These are phyloP conservation scores for Sceloporus tristichus DNA, from an alignment of 2,113 vertebrate species.

Conservation along the genomic window DNA sequence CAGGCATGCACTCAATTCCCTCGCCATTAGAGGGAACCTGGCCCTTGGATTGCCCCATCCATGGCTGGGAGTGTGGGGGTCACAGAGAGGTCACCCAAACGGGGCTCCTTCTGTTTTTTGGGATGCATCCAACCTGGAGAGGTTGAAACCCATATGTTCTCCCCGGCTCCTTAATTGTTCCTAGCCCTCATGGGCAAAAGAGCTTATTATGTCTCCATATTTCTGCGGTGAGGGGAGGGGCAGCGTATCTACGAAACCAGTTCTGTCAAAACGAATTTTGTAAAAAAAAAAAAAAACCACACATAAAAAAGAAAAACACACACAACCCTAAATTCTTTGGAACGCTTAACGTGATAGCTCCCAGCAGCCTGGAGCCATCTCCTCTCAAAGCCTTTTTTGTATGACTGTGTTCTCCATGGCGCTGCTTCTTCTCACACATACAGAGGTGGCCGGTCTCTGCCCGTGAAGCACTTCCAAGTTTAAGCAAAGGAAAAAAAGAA, in stretches of 20 bases:
- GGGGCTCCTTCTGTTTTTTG: conserved; percentile 20
- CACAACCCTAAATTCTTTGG: neutral
- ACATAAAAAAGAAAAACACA: neutral
- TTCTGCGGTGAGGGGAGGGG: conserved; percentile 12
- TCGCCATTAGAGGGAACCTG: conserved; percentile 1
- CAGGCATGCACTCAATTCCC: conserved; percentile 24
- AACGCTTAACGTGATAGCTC: conserved; percentile 15
- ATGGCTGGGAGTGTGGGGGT: conserved; percentile 20
- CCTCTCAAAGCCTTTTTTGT: conserved; percentile 24
- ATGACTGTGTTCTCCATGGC: neutral
- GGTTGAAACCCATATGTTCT: conserved; percentile 26
- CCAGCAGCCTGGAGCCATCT: conserved; percentile 20
- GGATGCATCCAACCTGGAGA: conserved; percentile 5
- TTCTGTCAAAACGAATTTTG: neutral
- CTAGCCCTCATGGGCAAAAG: conserved; percentile 26
- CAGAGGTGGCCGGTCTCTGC: neutral
- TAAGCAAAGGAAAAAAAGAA: neutral
- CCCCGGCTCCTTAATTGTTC: conserved; percentile 6
- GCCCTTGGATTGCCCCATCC: conserved; percentile 21
- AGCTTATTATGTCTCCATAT: neutral
- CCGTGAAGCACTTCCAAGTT: neutral
- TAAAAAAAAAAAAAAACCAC: no score
- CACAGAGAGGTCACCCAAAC: conserved; percentile 9
- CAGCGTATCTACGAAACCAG: conserved; percentile 8
- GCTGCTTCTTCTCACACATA: neutral